Percentiles rank a stretch among this genome's conserved stretches.
Evolutionary conservation across 37 sponge, comb jelly and placozoan species (phyloP).

Genomic region (Crambe crambe): DNA sequence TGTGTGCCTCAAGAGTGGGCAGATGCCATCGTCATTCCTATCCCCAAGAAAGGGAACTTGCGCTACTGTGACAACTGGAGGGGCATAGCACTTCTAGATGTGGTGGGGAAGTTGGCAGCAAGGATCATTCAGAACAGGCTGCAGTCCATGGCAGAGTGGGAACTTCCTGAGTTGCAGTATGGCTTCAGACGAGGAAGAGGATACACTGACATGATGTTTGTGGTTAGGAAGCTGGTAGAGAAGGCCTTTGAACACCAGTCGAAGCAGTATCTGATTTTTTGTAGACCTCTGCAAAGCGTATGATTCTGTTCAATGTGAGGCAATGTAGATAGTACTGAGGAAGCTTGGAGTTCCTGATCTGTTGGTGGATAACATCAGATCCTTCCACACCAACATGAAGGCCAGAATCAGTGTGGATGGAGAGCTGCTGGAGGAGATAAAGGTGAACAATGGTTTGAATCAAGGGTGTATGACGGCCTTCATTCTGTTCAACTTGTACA

Average conservation of each 20-base stretch:
- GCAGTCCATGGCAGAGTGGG: no score
- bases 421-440: conserved; percentile 18
- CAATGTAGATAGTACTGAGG: no score
- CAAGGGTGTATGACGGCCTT: conserved; percentile 42
- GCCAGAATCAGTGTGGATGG: conserved; percentile 29
- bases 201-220: conserved; percentile 49
- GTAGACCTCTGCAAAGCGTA: no score
- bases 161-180: no score
- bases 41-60: conserved; percentile 25
- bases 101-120: conserved; percentile 29
- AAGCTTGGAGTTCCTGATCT: conserved; percentile 27
- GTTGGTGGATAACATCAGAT: background rate
- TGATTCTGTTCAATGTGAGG: no score
- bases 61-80: conserved; percentile 36
- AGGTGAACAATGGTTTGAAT: background rate
- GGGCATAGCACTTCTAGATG: conserved; percentile 23
- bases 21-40: background rate
- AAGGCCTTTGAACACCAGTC: no score
- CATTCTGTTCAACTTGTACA: no score
- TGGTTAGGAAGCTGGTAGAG: no score
- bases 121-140: no score
- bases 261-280: no score
- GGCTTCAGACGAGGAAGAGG: no score
- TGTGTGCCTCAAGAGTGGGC: background rate
- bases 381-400: conserved; percentile 23